Evolutionary conservation across 2,797 vertebrate species (phyloP).

Genomic region (Malurus leucopterus): DNA sequence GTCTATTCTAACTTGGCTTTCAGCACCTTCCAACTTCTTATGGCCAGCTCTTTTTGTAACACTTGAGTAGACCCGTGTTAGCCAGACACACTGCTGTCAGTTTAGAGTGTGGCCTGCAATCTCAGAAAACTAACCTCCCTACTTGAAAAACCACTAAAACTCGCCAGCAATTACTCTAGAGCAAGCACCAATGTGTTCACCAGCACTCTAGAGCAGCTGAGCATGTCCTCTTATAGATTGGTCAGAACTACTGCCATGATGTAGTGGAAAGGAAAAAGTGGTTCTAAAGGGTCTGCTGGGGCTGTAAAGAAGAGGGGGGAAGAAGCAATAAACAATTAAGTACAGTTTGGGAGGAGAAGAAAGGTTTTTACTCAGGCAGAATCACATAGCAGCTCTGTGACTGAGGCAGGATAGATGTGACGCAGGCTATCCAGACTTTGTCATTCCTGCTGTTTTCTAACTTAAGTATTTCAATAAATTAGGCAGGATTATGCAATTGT

Average conservation of each 20-base stretch:
- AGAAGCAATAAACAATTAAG: neutral
- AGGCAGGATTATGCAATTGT: neutral
- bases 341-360: neutral
- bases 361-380: neutral
- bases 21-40: neutral
- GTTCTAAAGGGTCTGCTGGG: neutral
- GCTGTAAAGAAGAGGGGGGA: neutral
- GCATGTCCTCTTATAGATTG: neutral
- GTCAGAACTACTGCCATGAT: neutral
- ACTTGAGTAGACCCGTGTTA: neutral
- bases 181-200: neutral
- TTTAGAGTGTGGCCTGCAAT: neutral
- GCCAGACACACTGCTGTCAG: neutral
- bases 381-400: neutral
- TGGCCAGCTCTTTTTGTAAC: neutral
- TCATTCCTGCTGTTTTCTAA: neutral
- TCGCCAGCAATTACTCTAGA: neutral
- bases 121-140: accelerated
- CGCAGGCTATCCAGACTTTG: neutral
- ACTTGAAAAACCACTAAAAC: neutral
- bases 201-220: neutral
- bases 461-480: neutral
- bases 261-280: neutral
- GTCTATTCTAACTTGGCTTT: neutral
- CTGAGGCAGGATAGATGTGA: neutral